Percentiles rank a stretch among this genome's conserved stretches.
phyloP scores from a whole-genome alignment of 1,140 invertebrate genomes.

The Battus philenor region DNA sequence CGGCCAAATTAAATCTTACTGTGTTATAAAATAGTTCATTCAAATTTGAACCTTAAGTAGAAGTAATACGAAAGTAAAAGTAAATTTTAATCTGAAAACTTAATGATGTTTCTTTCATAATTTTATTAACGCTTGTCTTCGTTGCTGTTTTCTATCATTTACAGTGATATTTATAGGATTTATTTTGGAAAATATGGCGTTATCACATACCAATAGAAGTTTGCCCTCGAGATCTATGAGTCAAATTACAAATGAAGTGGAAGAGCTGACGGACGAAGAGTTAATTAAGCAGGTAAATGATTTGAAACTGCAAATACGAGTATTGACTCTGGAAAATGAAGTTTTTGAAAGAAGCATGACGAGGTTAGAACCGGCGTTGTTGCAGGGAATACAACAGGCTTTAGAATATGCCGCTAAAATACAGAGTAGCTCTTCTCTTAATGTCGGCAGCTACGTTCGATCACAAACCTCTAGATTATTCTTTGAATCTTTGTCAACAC shows the following conservation, averaged over 20 bases:
- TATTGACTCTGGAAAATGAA: slow-evolving; percentile 59
- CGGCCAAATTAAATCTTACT: not conserved
- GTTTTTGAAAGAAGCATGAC: slow-evolving; percentile 58
- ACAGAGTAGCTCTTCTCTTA: slow-evolving; percentile 39
- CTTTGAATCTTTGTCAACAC: slow-evolving; percentile 41
- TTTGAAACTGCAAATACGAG: slow-evolving; percentile 46
- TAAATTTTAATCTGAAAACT: not conserved
- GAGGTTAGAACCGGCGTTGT: slow-evolving; percentile 53
- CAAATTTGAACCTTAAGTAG: slow-evolving; percentile 7
- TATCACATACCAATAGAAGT: slow-evolving; percentile 33
- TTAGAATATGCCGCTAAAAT: slow-evolving; percentile 57
- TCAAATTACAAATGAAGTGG: slow-evolving; percentile 38
- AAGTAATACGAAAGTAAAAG: not conserved
- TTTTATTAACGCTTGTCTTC: not conserved
- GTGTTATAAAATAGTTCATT: not conserved
- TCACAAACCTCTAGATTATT: slow-evolving; percentile 48
- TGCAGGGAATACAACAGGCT: slow-evolving; percentile 60
- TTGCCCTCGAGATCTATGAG: slow-evolving; percentile 45
- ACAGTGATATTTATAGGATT: slow-evolving; percentile 1
- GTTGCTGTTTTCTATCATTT: slow-evolving; percentile 5
- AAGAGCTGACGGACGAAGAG: slow-evolving; percentile 53
- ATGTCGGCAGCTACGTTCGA: slow-evolving; percentile 45
- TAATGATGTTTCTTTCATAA: not conserved
- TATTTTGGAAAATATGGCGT: slow-evolving; percentile 7
- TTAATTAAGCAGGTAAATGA: slow-evolving; percentile 52